Conservation (phyloP, 2,797 vertebrate species). For the Rhabdophis nuchalis region DNA sequence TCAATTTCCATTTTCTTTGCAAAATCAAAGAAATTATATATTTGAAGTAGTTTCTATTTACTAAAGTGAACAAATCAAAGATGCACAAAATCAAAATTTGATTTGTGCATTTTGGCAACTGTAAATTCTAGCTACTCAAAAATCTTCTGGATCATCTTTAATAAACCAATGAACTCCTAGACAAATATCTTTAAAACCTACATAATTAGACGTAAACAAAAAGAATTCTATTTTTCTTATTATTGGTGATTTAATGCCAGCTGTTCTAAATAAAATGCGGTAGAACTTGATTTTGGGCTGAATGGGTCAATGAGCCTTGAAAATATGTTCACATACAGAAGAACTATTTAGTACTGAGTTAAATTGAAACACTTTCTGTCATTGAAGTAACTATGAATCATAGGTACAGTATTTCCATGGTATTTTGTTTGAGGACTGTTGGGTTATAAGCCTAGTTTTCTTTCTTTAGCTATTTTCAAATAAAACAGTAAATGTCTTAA, state of each 20-base stretch:
- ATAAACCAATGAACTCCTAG: constrained; percentile 46
- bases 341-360: constrained; percentile 28
- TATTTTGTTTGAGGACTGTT: constrained; percentile 27
- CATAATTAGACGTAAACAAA: constrained; percentile 33
- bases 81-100: constrained; percentile 34
- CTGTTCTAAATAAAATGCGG: constrained; percentile 42
- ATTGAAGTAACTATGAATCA: constrained; percentile 20
- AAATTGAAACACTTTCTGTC: constrained; percentile 39
- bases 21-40: constrained; percentile 45
- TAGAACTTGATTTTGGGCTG: constrained; percentile 41
- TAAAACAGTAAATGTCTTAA: constrained; percentile 33
- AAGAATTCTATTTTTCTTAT: constrained; percentile 34
- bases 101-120: constrained; percentile 3
- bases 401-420: constrained; percentile 11
- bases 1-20: constrained; percentile 57
- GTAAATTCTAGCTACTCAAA: constrained; percentile 14
- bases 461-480: not conserved
- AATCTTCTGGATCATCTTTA: constrained; percentile 39
- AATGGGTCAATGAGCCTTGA: constrained; percentile 52
- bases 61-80: constrained; percentile 33
- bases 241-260: constrained; percentile 37
- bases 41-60: constrained; percentile 43
- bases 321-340: constrained; percentile 48
- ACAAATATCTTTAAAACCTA: constrained; percentile 52
- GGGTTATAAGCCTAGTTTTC: constrained; percentile 35